Percentiles rank a stretch among this genome's conserved stretches.
phyloP scores from a whole-genome alignment of 2,113 vertebrate species.

The Apteryx owenii region DNA sequence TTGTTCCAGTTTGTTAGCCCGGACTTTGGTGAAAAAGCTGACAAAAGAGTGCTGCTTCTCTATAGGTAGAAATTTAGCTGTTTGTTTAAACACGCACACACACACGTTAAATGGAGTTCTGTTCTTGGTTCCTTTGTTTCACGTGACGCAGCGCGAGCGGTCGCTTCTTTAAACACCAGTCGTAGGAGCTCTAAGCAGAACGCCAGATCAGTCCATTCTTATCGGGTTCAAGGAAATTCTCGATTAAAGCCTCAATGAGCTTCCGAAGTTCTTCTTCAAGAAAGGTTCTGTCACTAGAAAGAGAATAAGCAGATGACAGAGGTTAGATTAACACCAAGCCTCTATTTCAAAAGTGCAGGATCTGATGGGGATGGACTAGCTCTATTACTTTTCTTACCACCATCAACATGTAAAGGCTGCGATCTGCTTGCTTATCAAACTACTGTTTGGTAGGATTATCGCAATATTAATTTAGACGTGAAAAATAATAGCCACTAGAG shows the following conservation, averaged over 20 bases:
- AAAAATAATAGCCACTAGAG: background rate
- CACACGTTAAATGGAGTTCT: background rate
- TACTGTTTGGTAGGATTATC: fast-evolving
- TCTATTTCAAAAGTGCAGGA: background rate
- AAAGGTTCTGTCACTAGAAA: constrained; percentile 77
- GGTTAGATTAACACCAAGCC: background rate
- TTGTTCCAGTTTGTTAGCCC: background rate
- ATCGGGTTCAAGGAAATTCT: constrained; percentile 89
- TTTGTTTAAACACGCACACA: background rate
- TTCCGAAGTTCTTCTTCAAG: constrained; percentile 85
- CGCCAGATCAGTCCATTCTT: constrained; percentile 88
- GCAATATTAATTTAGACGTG: background rate
- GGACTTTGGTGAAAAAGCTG: background rate
- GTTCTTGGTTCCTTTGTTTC: constrained; percentile 31
- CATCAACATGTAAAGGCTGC: fast-evolving
- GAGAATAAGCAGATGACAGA: background rate
- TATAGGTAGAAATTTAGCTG: background rate
- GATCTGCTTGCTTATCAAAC: background rate
- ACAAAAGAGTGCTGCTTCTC: constrained; percentile 40
- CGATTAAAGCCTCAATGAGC: constrained; percentile 82
- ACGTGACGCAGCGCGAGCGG: background rate
- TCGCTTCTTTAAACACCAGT: fast-evolving
- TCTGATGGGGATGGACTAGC: background rate
- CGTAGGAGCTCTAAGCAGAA: constrained; percentile 64
- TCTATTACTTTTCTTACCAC: background rate